A percentile compares a stretch with the other conserved stretches of the same genome.
These are phyloP conservation scores for Channa maculata DNA, from an alignment of 2,113 vertebrate genomes.

Conservation along the genomic window DNA sequence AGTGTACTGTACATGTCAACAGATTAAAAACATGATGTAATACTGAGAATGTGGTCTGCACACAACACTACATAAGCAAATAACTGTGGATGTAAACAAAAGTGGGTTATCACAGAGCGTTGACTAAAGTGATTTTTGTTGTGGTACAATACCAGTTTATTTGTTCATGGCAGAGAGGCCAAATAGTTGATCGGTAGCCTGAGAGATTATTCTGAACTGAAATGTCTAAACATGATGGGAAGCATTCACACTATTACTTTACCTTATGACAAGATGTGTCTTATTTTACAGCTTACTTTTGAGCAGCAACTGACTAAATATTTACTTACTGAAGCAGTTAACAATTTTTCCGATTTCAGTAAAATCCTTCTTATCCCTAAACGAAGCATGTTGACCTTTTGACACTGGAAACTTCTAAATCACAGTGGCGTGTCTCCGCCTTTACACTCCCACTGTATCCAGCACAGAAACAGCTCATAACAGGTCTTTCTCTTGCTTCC, in stretches of 20 bases:
- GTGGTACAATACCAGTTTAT: slow-evolving; percentile 2
- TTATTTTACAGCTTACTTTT: too few relatives aligned
- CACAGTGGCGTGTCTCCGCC: too few relatives aligned
- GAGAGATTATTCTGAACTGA: slow-evolving; percentile 18
- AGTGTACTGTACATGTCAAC: slow-evolving; percentile 43
- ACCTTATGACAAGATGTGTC: neutral
- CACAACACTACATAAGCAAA: slow-evolving; percentile 3
- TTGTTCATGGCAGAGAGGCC: neutral
- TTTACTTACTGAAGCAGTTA: too few relatives aligned
- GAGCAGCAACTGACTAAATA: too few relatives aligned
- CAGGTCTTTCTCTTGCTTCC: too few relatives aligned
- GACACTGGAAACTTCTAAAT: too few relatives aligned
- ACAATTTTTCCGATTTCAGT: too few relatives aligned
- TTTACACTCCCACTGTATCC: too few relatives aligned
- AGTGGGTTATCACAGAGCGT: slow-evolving; percentile 29
- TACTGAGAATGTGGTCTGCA: slow-evolving; percentile 8
- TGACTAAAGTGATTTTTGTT: neutral
- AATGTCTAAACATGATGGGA: slow-evolving; percentile 19
- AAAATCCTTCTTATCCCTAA: too few relatives aligned
- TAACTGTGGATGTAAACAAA: slow-evolving; percentile 25
- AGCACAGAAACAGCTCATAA: too few relatives aligned
- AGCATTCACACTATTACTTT: neutral
- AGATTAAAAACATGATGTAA: slow-evolving; percentile 21
- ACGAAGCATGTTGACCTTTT: too few relatives aligned
- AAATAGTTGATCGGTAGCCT: slow-evolving; percentile 29